A percentile compares a stretch with the other conserved stretches of the same genome.
Evolutionary conservation across 2,113 vertebrate species (phyloP).

Genomic region (Pterophyllum scalare): DNA sequence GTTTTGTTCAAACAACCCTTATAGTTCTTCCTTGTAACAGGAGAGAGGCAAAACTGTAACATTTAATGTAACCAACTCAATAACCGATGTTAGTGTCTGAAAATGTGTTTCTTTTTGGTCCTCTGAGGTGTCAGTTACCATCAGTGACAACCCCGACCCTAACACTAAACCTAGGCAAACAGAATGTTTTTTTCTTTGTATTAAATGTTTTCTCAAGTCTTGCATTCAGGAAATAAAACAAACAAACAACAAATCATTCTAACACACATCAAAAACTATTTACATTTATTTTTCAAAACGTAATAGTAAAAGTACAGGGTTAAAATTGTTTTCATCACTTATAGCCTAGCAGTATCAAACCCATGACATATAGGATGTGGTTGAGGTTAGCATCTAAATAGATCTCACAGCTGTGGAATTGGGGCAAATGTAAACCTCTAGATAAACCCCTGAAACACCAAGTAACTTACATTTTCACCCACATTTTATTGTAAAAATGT

Average conservation of each 20-base stretch:
- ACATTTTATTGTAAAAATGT: not conserved
- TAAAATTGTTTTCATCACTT: not conserved
- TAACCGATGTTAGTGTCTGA: not conserved
- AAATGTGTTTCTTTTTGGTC: not conserved
- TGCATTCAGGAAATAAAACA: not conserved
- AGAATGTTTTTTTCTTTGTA: not conserved
- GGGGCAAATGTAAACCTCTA: not conserved
- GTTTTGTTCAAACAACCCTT: not conserved
- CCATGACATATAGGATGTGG: not conserved
- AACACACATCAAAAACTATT: not conserved
- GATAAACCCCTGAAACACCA: not conserved
- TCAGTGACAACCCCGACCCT: not conserved
- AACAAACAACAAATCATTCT: not conserved
- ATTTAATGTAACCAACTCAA: not conserved
- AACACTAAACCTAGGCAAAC: not conserved
- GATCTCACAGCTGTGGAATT: not conserved
- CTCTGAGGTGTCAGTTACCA: not conserved
- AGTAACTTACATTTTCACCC: not conserved
- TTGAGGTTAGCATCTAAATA: not conserved
- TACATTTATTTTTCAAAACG: no score
- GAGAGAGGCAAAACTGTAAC: not conserved
- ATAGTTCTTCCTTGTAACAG: not conserved
- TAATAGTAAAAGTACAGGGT: no score
- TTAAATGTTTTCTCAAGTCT: not conserved
- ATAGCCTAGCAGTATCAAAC: not conserved